A percentile compares a stretch with the other conserved stretches of the same genome.
Evolutionary conservation across 1,140 invertebrate species (phyloP).

Genomic region (Magallana angulata): DNA sequence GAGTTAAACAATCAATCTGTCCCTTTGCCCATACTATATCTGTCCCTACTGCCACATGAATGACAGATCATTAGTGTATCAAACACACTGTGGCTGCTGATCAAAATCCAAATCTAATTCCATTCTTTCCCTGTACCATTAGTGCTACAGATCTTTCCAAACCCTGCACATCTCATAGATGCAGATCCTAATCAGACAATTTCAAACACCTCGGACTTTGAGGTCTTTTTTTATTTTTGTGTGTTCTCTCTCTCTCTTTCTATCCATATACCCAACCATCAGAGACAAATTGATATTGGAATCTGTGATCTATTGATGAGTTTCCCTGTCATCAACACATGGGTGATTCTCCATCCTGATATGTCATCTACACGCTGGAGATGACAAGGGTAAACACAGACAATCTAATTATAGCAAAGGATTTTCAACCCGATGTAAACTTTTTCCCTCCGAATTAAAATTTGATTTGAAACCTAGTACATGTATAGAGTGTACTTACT

Average conservation of each 20-base stretch:
- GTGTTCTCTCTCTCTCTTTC: too few relatives aligned
- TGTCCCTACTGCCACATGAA: not conserved
- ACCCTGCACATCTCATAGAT: conserved; percentile 6
- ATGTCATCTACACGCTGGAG: not conserved
- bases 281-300: not conserved
- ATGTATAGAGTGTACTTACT: too few relatives aligned
- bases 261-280: not conserved
- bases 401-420: not conserved
- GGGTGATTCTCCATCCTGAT: not conserved
- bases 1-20: conserved; percentile 19
- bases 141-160: not conserved
- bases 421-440: not conserved
- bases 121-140: not conserved
- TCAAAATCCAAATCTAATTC: conserved; percentile 31
- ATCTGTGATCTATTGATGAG: not conserved
- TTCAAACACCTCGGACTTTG: not conserved
- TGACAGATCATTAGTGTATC: conserved; percentile 23
- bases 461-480: too few relatives aligned
- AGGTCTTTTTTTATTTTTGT: too few relatives aligned
- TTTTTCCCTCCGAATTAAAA: not conserved
- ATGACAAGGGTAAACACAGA: conserved; percentile 1
- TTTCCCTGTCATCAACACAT: conserved; percentile 12
- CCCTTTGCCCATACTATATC: not conserved
- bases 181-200: not conserved
- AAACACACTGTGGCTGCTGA: not conserved